Evolutionary conservation across 2,797 vertebrate genomes (phyloP), one percentile per base, ranked within the genome.

Genomic region (Pteropus rufus): DNA sequence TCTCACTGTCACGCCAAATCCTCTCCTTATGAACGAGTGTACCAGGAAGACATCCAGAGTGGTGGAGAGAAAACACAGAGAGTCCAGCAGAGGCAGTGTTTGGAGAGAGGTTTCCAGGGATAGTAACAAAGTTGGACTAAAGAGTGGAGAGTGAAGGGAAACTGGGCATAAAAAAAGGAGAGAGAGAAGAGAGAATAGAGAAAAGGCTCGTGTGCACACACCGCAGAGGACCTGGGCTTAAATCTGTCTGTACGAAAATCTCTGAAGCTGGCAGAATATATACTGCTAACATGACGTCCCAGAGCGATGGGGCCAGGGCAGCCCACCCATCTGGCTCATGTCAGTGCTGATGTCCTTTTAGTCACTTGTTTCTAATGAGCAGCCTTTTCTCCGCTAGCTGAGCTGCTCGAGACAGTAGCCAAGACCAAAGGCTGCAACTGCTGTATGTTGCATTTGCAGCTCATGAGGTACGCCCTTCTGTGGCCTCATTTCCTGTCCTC

Each of bases 231-330:
- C 10, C 70, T 19, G 60, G 31, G 12, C 54, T 56, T 31, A 36
- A 82, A 44, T 29, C 24, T 31, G 14, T 34, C 10, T 64, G 49
- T 46, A 2, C 41, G 77, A 44, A 91, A 65, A 58, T 60, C 65
- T 79, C 41, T 2, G 12, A 31, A 80, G 64, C 26, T 70, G 9
- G 60, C 31, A 0, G 14, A n/a, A 26, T 9, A 8, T 24, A 11
- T 0, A 10, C 34, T 26, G 6, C 46, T 7, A 58, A 24, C 4
- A 9, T 19, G 41, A 12, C 12, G 2, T 1, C 0, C 1, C 24
- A 60, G 7, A 46, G 64, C 12, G 16, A 52, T 3, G 10, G 72
- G 31, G 24, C 24, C 15, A 44, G 18, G 39, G 67, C 21, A 31
- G 67, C 39, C 0, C 0, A 0, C 46, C 54, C 26, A 1, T 21